Base-by-base conservation (phyloP, 2,888 invertebrate species). In the Chaetoderma sp. region DNA sequence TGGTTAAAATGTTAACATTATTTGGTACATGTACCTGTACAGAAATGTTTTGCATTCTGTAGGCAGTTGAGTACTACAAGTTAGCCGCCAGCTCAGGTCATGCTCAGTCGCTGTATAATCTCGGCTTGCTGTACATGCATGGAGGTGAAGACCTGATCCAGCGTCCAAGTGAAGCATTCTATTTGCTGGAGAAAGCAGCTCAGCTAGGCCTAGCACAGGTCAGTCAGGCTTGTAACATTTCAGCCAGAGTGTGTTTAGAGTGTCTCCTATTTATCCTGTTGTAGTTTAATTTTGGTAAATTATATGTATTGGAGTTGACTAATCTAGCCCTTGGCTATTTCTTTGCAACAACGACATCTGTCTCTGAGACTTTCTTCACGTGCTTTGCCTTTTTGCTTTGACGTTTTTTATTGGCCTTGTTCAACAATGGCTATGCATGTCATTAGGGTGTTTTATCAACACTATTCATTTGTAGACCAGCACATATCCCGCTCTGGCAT, bases 21-120 rank as follows among this genome's bases (percentile, higher is more conserved):
- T n/a, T n/a, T n/a, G n/a, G n/a, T n/a, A n/a, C n/a, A n/a, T n/a
- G n/a, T n/a, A n/a, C n/a, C n/a, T n/a, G n/a, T n/a, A n/a, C n/a
- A n/a, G n/a, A n/a, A n/a, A n/a, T 30, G 2, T 23, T 13, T 28
- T 47, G 23, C n/a, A 13, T 13, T 30, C 62, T 71, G 1, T 78
- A 92, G 92, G 92, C 93, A 54, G 90, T 90, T 82, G 89, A 91
- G 78, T 88, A 90, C 79, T 93, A 92, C 79, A 87, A 88, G 67
- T 86, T 89, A 63, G 92, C 92, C 44, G 91, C 91, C 21, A 87
- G 89, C 10, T 83, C 88, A 57, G 90, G 91, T 36, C 92, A 92
- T 78, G 88, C 90, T 1, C 89, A 89, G 68, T 92, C 92, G 0
- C 88, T 91, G 76, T 92, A 91, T 81, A 93, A 92, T 80, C 88